Evolutionary conservation across 2,888 invertebrate genomes (phyloP), one percentile per base, ranked within the genome.

Genomic region (Dyspetes luteomarginatus): DNA sequence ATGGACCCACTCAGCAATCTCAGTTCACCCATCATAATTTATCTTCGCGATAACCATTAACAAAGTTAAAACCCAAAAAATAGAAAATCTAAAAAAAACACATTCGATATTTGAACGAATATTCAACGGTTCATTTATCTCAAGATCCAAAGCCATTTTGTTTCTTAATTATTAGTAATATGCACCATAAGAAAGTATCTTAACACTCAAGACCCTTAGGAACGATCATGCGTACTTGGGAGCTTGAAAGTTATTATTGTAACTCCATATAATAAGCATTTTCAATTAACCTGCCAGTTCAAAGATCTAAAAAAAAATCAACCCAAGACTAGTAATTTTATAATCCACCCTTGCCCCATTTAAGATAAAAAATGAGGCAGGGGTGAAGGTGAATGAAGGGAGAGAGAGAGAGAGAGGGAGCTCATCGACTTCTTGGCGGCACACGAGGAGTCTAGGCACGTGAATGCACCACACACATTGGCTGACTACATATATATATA

Each of bases 351-450:
- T 76, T 67, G 67, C 45, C 30, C 67, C 71, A 41, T 71, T 76
- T 26, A 45, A 76, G 71, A 80, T 76, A 67, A 68, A 75, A 72
- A 75, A n/a, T n/a, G n/a, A n/a, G n/a, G n/a, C n/a, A n/a, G 17
- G 68, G 62, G 52, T 43, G 41, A 62, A 43, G 69, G 36, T 36
- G 36, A 56, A 17, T 26, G 15, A 19, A 65, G 30, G n/a, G 48
- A 50, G 28, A 67, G 7, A 62, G 43, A 43, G 22, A 3, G 48
- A 36, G 26, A 41, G 52, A 62, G 52, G 22, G 50, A 60, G 50
- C 45, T 55, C 41, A 67, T 60, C 75, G 48, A 28, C 65, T 52
- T 50, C 36, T 56, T 24, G 58, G 65, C 56, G 69, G 64, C 41
- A 30, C 28, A 5, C 28, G 50, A 58, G 55, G 45, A 58, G 24